These are phyloP conservation scores for Nyctereutes procyonoides DNA, from an alignment of 2,113 vertebrate genomes.

Conservation along the genomic window DNA sequence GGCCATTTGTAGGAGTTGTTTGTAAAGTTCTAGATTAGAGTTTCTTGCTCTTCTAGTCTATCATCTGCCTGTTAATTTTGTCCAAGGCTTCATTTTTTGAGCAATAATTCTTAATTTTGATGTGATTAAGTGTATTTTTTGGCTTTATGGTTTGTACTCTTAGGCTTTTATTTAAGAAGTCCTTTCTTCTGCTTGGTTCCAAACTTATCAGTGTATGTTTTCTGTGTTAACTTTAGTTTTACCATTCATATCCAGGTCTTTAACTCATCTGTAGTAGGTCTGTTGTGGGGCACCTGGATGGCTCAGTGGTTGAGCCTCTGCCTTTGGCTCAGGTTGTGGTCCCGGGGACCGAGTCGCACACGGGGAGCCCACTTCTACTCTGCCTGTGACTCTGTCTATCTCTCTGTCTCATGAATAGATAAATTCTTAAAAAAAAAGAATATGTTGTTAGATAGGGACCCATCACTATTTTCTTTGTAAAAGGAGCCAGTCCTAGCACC, in stretches of 20 bases:
- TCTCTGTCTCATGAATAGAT: too few species aligned
- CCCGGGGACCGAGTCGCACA: too few species aligned
- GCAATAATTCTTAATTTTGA: background rate
- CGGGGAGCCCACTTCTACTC: too few species aligned
- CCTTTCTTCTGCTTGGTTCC: background rate
- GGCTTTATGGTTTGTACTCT: background rate
- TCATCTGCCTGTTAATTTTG: conserved; percentile 11
- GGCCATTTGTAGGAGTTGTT: background rate
- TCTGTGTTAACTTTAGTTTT: background rate
- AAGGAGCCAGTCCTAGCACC: background rate
- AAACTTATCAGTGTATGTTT: background rate
- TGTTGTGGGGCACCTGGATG: background rate
- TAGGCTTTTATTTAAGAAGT: conserved; percentile 34
- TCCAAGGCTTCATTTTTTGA: conserved; percentile 2
- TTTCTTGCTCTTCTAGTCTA: background rate
- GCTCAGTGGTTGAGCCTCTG: too few species aligned
- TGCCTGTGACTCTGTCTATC: too few species aligned
- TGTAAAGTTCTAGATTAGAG: background rate
- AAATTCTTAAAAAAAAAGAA: background rate
- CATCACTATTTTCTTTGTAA: background rate
- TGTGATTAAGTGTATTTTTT: background rate
- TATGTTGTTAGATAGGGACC: background rate
- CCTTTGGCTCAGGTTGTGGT: too few species aligned
- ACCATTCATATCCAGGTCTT: background rate
- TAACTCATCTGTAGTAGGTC: background rate